Conservation (phyloP, 2,113 vertebrate species). For the Nothocercus nigrocapillus region DNA sequence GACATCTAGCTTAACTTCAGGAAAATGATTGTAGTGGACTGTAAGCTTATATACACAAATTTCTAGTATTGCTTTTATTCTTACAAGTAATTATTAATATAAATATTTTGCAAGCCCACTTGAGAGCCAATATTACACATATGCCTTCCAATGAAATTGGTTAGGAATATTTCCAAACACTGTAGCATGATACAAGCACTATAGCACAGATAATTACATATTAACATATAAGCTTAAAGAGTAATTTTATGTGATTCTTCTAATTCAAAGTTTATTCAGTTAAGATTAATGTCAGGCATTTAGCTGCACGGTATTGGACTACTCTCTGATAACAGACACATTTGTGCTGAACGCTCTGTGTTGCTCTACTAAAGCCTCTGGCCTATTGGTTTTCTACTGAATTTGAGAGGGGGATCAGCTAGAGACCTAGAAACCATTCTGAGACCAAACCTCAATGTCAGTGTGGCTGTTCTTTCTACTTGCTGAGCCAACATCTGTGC, state of each 20-base stretch:
- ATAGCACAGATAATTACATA: background rate
- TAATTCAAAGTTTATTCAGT: background rate
- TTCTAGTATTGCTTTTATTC: background rate
- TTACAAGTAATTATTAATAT: background rate
- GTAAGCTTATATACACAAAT: background rate
- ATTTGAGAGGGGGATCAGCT: background rate
- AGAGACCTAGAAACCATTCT: background rate
- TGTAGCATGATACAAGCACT: too few species aligned
- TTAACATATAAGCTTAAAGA: background rate
- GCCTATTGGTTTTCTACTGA: background rate
- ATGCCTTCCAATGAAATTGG: background rate
- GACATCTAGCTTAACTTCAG: background rate
- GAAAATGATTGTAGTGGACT: background rate
- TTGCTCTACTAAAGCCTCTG: background rate
- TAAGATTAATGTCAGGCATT: background rate
- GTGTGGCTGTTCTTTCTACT: background rate
- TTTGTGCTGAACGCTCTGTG: background rate
- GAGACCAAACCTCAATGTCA: conserved; percentile 9
- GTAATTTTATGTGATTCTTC: background rate
- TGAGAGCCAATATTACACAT: background rate
- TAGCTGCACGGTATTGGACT: background rate
- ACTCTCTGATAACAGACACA: background rate
- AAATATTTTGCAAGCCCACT: background rate
- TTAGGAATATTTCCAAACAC: background rate
- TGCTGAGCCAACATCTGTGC: conserved; percentile 44